These are phyloP conservation scores for Saguinus imperator DNA, from an alignment of 2,113 vertebrate genomes.

Conservation along the genomic window DNA sequence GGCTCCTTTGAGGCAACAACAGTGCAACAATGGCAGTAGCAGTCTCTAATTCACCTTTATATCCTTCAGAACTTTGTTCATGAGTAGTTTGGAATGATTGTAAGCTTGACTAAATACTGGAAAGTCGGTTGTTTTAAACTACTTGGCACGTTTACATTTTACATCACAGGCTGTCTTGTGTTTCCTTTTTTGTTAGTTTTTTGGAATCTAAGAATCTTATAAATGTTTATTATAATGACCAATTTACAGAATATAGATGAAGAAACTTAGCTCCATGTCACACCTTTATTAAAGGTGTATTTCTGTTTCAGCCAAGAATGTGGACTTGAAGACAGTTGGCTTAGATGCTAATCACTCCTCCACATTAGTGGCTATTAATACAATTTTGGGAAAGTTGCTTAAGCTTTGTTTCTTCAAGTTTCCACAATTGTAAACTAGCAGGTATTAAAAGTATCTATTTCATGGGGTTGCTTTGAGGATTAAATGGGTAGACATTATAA, in stretches of 20 bases:
- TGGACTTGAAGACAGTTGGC: not conserved
- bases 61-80: not conserved
- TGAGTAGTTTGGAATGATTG: not conserved
- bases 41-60: not conserved
- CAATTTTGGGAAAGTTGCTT: not conserved
- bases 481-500: not conserved
- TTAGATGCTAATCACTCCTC: not conserved
- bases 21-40: fast-evolving
- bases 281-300: not conserved
- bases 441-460: not conserved
- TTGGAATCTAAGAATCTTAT: not conserved
- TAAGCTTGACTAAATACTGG: not conserved
- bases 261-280: not conserved
- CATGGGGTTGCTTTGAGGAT: not conserved
- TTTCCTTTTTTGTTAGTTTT: not conserved
- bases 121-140: not conserved
- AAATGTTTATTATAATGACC: not conserved
- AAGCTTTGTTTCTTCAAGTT: not conserved
- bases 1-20: not conserved
- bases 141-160: not conserved
- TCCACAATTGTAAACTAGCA: not conserved
- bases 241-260: not conserved
- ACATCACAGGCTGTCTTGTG: not conserved
- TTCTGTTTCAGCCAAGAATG: not conserved
- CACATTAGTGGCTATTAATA: not conserved